Evolutionary conservation across 2,113 vertebrate genomes (phyloP).

Genomic region (Sturnus vulgaris): DNA sequence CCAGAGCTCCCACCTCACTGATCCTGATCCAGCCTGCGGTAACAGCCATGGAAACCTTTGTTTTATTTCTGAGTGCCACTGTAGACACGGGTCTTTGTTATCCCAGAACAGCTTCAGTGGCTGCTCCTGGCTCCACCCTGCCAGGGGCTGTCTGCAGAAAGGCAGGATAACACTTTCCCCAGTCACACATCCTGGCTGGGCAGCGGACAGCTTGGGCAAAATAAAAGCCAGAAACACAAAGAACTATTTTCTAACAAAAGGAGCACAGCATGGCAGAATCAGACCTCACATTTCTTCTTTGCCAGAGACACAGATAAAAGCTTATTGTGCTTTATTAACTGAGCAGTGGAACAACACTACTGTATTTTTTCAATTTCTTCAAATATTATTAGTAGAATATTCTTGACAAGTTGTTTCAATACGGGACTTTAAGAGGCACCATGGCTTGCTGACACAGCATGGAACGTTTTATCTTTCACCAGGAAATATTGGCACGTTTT

Average conservation of each 20-base stretch:
- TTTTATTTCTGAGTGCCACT: background rate
- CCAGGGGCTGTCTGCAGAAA: background rate
- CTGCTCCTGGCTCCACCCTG: background rate
- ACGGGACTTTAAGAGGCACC: background rate
- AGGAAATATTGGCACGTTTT: background rate
- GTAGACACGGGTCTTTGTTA: rapidly evolving
- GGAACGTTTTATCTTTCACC: background rate
- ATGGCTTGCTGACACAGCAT: background rate
- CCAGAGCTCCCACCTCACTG: background rate
- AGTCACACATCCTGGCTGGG: too few species aligned
- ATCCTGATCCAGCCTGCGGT: background rate
- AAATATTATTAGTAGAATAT: background rate
- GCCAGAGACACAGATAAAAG: background rate
- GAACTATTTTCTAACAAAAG: background rate
- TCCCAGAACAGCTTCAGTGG: background rate
- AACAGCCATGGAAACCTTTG: background rate
- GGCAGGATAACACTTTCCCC: background rate
- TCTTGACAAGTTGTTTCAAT: background rate
- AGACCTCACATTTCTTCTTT: background rate
- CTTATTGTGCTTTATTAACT: background rate
- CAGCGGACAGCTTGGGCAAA: background rate
- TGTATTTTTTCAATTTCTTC: background rate
- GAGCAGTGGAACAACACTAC: background rate
- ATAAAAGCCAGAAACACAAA: background rate
- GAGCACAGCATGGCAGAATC: background rate